A percentile compares a stretch with the other conserved stretches of the same genome.
These are phyloP conservation scores for Eulemur macaco DNA, from an alignment of 2,113 vertebrate genomes.

Conservation along the genomic window DNA sequence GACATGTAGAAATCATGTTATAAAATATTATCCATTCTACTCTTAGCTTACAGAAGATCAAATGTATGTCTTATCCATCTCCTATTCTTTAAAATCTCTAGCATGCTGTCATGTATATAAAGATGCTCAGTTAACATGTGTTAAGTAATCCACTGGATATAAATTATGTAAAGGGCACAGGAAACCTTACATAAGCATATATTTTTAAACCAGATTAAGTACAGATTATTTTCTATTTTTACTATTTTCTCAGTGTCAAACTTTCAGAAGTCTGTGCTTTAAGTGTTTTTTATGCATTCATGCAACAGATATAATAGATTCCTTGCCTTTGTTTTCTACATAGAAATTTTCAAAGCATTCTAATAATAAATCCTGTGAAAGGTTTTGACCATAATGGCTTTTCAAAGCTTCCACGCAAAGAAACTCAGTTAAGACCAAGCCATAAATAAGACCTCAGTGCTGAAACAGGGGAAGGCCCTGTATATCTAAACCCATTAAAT, in stretches of 20 bases:
- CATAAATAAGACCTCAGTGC: constrained; percentile 76
- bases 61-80: background rate
- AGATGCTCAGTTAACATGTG: background rate
- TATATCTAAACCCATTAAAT: constrained; percentile 77
- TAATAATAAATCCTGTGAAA: constrained; percentile 75
- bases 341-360: constrained; percentile 65
- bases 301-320: constrained; percentile 30
- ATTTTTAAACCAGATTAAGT: constrained; percentile 8
- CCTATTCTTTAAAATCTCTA: background rate
- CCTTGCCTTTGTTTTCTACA: constrained; percentile 62
- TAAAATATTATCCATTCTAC: background rate
- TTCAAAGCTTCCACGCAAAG: constrained; percentile 68
- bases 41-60: background rate
- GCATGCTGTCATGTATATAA: background rate
- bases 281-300: background rate
- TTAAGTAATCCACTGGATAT: background rate
- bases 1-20: background rate
- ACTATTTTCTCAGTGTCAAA: constrained; percentile 16
- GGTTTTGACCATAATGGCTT: constrained; percentile 69
- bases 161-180: background rate
- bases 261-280: constrained; percentile 11
- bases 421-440: constrained; percentile 73
- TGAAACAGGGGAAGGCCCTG: constrained; percentile 52
- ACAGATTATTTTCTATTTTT: constrained; percentile 23
- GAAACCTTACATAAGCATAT: background rate